Conservation (phyloP, 2,797 vertebrate genomes). For the Rachycentron canadum region DNA sequence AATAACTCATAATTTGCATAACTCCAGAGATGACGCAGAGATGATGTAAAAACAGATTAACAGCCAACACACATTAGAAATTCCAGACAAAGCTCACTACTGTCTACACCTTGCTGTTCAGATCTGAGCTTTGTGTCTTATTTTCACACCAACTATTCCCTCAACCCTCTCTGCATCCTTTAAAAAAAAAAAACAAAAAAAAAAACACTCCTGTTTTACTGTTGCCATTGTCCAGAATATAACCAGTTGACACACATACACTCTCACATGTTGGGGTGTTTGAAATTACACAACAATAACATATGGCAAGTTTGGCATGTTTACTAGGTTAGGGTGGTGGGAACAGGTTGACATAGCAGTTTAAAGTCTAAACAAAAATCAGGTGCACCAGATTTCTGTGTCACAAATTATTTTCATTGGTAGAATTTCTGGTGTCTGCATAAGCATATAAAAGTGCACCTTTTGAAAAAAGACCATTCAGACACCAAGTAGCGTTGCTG, state of each 20-base stretch:
- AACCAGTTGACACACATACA: not conserved
- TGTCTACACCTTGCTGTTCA: not conserved
- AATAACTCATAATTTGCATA: not conserved
- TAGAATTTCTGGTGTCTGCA: slow-evolving; percentile 11
- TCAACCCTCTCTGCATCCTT: not conserved
- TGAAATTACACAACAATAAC: slow-evolving; percentile 29
- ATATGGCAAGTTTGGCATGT: not conserved
- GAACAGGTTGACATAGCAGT: slow-evolving; percentile 17
- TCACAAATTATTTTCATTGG: slow-evolving; percentile 9
- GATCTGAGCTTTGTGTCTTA: not conserved
- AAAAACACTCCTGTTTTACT: not conserved
- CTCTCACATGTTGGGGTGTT: not conserved
- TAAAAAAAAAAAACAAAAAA: not conserved
- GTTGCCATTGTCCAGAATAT: not conserved
- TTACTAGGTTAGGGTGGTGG: not conserved
- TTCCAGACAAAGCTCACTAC: not conserved
- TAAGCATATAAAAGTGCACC: not conserved
- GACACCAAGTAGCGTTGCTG: slow-evolving; percentile 15
- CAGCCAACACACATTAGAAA: not conserved
- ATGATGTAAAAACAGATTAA: slow-evolving; percentile 1
- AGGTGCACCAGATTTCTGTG: not conserved
- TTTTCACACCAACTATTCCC: not conserved
- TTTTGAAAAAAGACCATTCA: slow-evolving; percentile 14
- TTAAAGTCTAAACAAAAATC: not conserved
- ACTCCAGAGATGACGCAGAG: slow-evolving; percentile 4